Evolutionary conservation across 2,888 invertebrate genomes (phyloP).

Genomic region (Tetranychus piercei): DNA sequence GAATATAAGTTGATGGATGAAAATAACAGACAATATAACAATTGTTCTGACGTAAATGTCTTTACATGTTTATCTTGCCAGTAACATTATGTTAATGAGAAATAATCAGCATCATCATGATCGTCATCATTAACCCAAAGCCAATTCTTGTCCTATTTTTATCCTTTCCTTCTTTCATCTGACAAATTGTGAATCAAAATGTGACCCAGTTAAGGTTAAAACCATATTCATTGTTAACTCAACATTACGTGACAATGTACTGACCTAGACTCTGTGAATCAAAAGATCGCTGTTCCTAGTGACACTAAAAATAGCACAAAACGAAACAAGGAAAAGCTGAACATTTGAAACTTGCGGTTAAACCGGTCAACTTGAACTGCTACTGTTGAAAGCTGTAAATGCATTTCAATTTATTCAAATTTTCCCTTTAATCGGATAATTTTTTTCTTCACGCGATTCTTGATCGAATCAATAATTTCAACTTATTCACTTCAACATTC

Average conservation of each 20-base stretch:
- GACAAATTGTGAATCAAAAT: conserved; percentile 5
- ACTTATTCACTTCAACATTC: too few relatives aligned
- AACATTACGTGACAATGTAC: not conserved
- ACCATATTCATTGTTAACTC: not conserved
- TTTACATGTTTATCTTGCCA: not conserved
- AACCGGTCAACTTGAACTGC: too few relatives aligned
- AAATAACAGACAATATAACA: too few relatives aligned
- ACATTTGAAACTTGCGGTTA: too few relatives aligned
- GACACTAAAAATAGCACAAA: too few relatives aligned
- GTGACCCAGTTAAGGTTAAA: not conserved
- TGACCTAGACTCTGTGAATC: not conserved
- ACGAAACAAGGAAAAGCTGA: too few relatives aligned
- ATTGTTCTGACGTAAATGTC: not conserved
- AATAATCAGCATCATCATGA: conserved; percentile 3
- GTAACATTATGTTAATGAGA: conserved; percentile 72
- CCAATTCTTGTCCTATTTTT: conserved; percentile 41
- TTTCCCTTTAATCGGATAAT: too few relatives aligned
- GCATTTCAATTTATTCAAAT: too few relatives aligned
- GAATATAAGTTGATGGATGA: too few relatives aligned
- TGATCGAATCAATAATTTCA: too few relatives aligned
- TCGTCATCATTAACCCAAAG: conserved; percentile 36
- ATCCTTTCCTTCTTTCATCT: conserved; percentile 35
- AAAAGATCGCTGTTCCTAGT: not conserved
- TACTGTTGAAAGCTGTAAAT: too few relatives aligned
- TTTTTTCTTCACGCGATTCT: too few relatives aligned